Evolutionary conservation across 2,888 invertebrate genomes (phyloP).

Genomic region (Mesopsocus fuscifrons): DNA sequence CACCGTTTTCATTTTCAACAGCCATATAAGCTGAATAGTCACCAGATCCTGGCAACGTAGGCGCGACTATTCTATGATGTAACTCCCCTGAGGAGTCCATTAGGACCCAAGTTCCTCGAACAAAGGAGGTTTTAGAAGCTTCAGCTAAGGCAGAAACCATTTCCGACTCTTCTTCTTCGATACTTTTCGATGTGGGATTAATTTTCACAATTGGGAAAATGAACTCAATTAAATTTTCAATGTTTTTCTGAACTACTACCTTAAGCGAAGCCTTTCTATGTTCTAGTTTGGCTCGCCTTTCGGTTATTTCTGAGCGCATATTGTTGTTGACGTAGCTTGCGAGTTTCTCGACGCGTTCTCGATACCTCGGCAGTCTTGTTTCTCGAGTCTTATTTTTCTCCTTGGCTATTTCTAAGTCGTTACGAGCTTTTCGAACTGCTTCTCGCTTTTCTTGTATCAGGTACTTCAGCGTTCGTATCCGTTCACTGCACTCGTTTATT

Average conservation of each 20-base stretch:
- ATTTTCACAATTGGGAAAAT: constrained; percentile 46
- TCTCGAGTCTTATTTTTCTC: constrained; percentile 28
- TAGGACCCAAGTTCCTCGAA: constrained; percentile 60
- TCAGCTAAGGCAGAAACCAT: constrained; percentile 42
- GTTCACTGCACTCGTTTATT: constrained; percentile 37
- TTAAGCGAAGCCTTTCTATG: constrained; percentile 25
- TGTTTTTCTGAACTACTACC: constrained; percentile 32
- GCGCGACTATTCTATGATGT: constrained; percentile 62
- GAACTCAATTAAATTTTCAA: constrained; percentile 41
- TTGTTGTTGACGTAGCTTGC: constrained; percentile 33
- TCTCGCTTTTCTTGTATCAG: constrained; percentile 35
- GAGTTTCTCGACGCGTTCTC: constrained; percentile 38
- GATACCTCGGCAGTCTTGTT: constrained; percentile 37
- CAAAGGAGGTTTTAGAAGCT: constrained; percentile 58
- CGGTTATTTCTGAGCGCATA: constrained; percentile 29
- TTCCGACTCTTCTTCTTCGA: neutral
- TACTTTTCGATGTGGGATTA: constrained; percentile 21
- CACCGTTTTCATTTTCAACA: constrained; percentile 34
- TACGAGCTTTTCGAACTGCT: constrained; percentile 23
- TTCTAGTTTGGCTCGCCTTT: constrained; percentile 27
- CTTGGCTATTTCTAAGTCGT: constrained; percentile 24
- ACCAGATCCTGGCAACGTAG: constrained; percentile 63
- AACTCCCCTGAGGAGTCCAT: constrained; percentile 45
- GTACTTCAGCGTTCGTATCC: constrained; percentile 32
- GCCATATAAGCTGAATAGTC: constrained; percentile 69